Percentiles rank a stretch among this genome's conserved stretches.
phyloP scores from a whole-genome alignment of 2,888 invertebrate genomes.

The Candidula unifasciata region DNA sequence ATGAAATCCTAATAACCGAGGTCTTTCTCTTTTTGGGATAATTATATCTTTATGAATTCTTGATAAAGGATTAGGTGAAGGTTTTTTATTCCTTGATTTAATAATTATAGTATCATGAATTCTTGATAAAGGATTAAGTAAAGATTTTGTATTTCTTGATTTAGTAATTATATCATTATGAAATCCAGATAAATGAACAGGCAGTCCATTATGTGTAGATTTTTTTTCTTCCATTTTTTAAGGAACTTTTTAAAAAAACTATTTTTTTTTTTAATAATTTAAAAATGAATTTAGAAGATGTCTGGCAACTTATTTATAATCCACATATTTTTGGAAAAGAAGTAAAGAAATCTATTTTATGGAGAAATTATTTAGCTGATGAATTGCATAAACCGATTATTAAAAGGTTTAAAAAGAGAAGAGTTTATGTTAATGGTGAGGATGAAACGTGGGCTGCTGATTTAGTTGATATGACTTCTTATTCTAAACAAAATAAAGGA shows the following conservation, averaged over 20 bases:
- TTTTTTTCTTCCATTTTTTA: no score
- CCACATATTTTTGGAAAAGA: no score
- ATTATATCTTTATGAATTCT: slow-evolving; percentile 1
- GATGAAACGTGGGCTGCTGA: slow-evolving; percentile 22
- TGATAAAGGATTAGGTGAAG: neutral
- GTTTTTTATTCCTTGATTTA: neutral
- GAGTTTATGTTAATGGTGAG: neutral
- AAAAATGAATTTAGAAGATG: no score
- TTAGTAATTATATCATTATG: neutral
- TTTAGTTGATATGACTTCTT: slow-evolving; percentile 15
- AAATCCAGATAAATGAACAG: no score
- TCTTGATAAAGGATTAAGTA: neutral
- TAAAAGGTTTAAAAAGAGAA: slow-evolving; percentile 9
- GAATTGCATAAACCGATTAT: slow-evolving; percentile 17
- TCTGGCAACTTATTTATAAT: no score
- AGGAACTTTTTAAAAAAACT: no score
- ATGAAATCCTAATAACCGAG: neutral
- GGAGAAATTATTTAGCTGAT: neutral
- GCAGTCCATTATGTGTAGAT: no score
- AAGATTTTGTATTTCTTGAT: neutral
- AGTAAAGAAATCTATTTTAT: neutral
- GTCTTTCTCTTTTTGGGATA: neutral
- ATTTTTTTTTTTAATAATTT: no score
- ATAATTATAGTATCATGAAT: neutral
- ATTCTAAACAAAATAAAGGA: slow-evolving; percentile 20